Evolutionary conservation across 1,140 invertebrate genomes (phyloP), one percentile per base, ranked within the genome.

Genomic region (Hirudo medicinalis): DNA sequence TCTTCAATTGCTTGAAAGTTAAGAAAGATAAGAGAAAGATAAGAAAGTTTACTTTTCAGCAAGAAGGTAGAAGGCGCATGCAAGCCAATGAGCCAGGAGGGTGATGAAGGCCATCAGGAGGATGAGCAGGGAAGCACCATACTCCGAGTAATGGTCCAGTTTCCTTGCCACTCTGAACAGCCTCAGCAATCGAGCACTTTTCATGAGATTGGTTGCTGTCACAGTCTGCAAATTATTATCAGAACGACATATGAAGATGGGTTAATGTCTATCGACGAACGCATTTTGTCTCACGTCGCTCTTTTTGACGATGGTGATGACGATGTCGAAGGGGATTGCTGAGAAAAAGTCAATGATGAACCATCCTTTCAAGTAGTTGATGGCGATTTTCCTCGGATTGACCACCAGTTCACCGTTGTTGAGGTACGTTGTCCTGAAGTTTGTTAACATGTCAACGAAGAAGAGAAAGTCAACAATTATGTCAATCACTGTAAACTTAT

Each of bases 301-400:
- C 3, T 27, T 70, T 25, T 54, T 27, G 15, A 5, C 20, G 11
- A 25, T 25, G 8, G 25, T 27, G 4, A 70, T 20, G 4, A 70
- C 11, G 4, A 70, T 20, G 84, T 98, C 94, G 81, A 97, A 98
- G 72, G 94, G 94, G 80, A 98, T 86, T 85, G 94, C 97, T 76
- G 92, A 95, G 72, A 98, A 86, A 76, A 97, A 86, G 83, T 98
- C 94, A 80, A 98, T 97, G 78, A 97, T 88, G 83, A 98, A 98
- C 94, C 94, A 98, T 73, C 91, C 94, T 81, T 94, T 94, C 75
- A 97, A 87, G 83, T 97, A 98, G 84, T 97, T 97, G 88, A 94
- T 93, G 76, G 94, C 86, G 78, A 74, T 72, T 27, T 72, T 67
- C 32, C 49, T 69, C 13, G 73, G 69, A 57, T 36, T 32, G 36